Conservation (phyloP, 2,888 invertebrate genomes). For the Cancer borealis region DNA sequence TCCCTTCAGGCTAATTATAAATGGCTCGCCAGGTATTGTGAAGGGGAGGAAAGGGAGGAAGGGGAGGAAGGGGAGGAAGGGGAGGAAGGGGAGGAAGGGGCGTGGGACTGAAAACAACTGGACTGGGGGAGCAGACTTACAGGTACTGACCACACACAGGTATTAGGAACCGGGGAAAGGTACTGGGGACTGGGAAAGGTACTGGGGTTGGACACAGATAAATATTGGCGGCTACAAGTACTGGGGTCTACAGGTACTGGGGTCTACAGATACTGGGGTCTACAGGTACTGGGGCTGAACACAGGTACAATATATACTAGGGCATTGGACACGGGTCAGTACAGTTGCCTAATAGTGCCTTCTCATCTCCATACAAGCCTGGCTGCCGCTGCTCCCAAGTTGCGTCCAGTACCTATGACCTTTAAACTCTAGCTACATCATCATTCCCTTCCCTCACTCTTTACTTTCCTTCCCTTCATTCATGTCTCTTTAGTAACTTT, state of each 20-base stretch:
- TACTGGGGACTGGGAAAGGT: no score
- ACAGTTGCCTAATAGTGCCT: background rate
- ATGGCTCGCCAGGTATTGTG: background rate
- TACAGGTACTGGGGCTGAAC: no score
- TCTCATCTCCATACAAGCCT: background rate
- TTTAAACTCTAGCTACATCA: constrained; percentile 1
- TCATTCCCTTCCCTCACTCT: background rate
- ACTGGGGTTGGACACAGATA: no score
- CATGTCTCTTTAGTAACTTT: background rate
- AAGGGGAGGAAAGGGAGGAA: background rate
- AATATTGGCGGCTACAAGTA: no score
- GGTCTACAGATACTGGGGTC: no score
- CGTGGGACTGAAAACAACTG: background rate
- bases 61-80: background rate
- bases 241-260: no score
- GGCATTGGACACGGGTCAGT: constrained; percentile 26
- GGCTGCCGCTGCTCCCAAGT: background rate
- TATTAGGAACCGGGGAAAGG: background rate
- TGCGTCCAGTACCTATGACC: constrained; percentile 1
- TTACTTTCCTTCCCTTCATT: background rate
- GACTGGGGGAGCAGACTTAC: background rate
- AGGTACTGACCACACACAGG: constrained; percentile 6
- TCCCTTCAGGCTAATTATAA: background rate
- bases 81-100: background rate
- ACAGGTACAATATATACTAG: background rate